Evolutionary conservation across 2,888 invertebrate species (phyloP).

Genomic region (Oeneis ivallda): DNA sequence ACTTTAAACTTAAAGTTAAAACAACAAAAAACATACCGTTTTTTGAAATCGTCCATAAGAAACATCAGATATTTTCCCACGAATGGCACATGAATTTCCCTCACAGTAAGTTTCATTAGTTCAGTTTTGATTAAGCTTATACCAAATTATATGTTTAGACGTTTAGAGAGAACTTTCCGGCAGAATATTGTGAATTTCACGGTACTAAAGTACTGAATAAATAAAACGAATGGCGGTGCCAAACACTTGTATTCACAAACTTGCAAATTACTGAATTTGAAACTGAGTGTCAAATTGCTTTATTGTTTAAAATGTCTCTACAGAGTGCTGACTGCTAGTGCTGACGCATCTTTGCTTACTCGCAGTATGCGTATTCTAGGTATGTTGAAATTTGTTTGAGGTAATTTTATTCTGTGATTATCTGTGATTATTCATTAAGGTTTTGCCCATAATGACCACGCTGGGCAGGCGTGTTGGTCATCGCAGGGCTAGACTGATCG

Average conservation of each 20-base stretch:
- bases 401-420: too few species aligned
- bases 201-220: constrained; percentile 25
- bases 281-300: constrained; percentile 34
- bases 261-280: constrained; percentile 35
- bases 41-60: constrained; percentile 41
- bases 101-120: constrained; percentile 39
- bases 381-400: constrained; percentile 19
- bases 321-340: constrained; percentile 13
- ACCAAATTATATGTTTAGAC: neutral
- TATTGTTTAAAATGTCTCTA: constrained; percentile 31
- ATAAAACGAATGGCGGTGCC: constrained; percentile 17
- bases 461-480: too few species aligned
- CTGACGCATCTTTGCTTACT: constrained; percentile 17
- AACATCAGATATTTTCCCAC: constrained; percentile 42
- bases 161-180: too few species aligned
- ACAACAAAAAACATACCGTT: constrained; percentile 34
- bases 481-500: too few species aligned
- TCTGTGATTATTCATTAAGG: too few species aligned
- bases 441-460: too few species aligned
- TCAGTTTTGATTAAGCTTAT: neutral
- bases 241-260: constrained; percentile 41
- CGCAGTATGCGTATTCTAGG: neutral
- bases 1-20: too few species aligned
- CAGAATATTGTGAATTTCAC: constrained; percentile 21
- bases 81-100: constrained; percentile 40